phyloP scores from a whole-genome alignment of 2,113 vertebrate genomes.

The Asarcornis scutulata region DNA sequence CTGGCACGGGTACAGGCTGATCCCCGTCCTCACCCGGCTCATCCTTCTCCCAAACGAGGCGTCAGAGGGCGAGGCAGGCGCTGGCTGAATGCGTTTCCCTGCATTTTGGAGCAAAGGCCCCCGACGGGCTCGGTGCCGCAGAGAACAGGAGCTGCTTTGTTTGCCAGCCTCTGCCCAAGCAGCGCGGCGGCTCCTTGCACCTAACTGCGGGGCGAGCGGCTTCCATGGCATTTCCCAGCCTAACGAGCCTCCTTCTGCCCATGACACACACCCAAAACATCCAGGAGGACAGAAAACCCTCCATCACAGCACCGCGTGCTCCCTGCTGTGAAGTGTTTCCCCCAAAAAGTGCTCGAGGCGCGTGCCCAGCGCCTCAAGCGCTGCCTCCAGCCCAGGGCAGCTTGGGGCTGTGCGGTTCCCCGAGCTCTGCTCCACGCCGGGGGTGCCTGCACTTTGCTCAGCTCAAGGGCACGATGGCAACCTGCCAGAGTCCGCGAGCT shows the following conservation, averaged over 20 bases:
- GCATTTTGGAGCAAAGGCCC: neutral
- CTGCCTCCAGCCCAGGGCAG: rapidly evolving
- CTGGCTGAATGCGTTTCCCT: neutral
- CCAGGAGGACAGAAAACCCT: neutral
- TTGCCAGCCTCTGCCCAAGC: neutral
- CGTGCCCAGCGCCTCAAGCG: neutral
- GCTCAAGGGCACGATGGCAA: neutral
- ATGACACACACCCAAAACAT: neutral
- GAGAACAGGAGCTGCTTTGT: neutral
- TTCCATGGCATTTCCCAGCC: neutral
- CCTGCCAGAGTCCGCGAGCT: neutral
- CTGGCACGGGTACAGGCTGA: rapidly evolving
- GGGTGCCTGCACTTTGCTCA: neutral
- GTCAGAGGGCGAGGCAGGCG: neutral
- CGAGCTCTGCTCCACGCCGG: neutral
- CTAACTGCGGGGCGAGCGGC: neutral
- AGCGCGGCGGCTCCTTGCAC: neutral
- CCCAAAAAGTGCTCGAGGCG: too few species aligned
- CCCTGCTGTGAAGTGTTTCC: too few species aligned
- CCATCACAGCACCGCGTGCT: neutral
- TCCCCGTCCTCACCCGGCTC: neutral
- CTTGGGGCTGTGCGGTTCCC: neutral
- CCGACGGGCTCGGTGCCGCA: rapidly evolving
- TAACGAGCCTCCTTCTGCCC: neutral
- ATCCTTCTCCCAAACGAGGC: neutral